These are phyloP conservation scores for Tipula lateralis DNA, from an alignment of 2,888 invertebrate species.

Conservation along the genomic window DNA sequence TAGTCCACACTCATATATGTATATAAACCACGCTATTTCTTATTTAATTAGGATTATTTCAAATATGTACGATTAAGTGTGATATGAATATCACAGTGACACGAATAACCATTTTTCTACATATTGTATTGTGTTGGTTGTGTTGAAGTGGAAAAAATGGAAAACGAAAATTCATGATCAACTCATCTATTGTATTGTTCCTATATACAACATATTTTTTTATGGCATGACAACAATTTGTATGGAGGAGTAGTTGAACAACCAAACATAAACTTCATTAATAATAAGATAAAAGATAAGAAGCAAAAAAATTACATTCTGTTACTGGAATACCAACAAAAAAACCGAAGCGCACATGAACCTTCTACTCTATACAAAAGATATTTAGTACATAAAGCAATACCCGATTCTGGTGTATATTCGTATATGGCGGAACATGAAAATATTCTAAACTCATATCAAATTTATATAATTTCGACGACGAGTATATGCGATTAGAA, in stretches of 20 bases:
- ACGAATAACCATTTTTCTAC: background rate
- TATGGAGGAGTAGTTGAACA: background rate
- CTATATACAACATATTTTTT: background rate
- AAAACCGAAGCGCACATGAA: background rate
- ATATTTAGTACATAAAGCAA: background rate
- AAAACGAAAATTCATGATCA: background rate
- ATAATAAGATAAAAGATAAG: slow-evolving; percentile 11
- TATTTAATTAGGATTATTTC: background rate
- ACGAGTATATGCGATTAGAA: background rate
- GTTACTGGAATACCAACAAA: background rate
- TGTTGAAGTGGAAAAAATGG: background rate
- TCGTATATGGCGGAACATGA: background rate
- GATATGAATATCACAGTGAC: background rate
- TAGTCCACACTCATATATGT: background rate
- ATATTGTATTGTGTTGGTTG: background rate
- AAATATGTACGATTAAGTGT: background rate
- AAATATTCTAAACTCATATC: background rate
- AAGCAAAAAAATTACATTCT: background rate
- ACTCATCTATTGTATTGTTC: background rate
- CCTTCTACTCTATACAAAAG: background rate
- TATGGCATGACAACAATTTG: slow-evolving; percentile 6
- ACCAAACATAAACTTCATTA: background rate
- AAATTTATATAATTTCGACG: background rate
- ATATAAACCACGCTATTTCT: background rate
- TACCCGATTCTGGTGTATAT: background rate